phyloP scores from a whole-genome alignment of 1,140 invertebrate genomes.

The Conopomorpha cramerella region DNA sequence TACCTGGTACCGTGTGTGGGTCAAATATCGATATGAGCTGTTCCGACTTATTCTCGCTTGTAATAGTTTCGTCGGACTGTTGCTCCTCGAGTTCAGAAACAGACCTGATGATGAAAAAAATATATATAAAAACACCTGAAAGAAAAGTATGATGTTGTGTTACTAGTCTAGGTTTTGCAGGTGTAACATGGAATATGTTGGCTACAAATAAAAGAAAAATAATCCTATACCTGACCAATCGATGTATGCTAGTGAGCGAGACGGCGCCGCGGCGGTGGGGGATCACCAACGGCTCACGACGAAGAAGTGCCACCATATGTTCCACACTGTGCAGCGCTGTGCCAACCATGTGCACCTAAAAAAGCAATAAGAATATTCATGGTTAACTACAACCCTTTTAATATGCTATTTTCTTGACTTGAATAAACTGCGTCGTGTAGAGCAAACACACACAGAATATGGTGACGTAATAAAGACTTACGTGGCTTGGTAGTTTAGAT shows the following conservation, averaged over 20 bases:
- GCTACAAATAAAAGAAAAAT: slow-evolving; percentile 3
- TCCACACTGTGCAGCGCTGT: slow-evolving; percentile 23
- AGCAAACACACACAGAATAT: too few species aligned
- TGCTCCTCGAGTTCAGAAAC: slow-evolving; percentile 20
- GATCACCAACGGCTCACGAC: background rate
- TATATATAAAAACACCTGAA: too few species aligned
- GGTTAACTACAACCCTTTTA: too few species aligned
- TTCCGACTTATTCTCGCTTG: slow-evolving; percentile 24
- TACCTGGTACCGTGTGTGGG: slow-evolving; percentile 7
- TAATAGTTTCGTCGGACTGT: slow-evolving; percentile 21
- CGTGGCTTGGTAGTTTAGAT: too few species aligned
- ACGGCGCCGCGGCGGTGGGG: background rate
- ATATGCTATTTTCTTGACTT: too few species aligned
- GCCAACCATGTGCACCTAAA: slow-evolving; percentile 19
- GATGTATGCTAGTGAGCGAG: slow-evolving; percentile 2
- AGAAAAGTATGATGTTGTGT: background rate
- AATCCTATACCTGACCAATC: slow-evolving; percentile 13
- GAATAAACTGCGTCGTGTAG: too few species aligned
- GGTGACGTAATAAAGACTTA: too few species aligned
- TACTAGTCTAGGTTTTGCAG: background rate
- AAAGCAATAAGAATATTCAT: too few species aligned
- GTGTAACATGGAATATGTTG: too few species aligned
- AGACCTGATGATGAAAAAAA: slow-evolving; percentile 10
- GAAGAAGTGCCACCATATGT: slow-evolving; percentile 19
- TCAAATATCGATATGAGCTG: slow-evolving; percentile 31